Percentiles rank a stretch among this genome's conserved stretches.
These are phyloP conservation scores for Arctopsyche grandis DNA, from an alignment of 1,140 invertebrate genomes.

Conservation along the genomic window DNA sequence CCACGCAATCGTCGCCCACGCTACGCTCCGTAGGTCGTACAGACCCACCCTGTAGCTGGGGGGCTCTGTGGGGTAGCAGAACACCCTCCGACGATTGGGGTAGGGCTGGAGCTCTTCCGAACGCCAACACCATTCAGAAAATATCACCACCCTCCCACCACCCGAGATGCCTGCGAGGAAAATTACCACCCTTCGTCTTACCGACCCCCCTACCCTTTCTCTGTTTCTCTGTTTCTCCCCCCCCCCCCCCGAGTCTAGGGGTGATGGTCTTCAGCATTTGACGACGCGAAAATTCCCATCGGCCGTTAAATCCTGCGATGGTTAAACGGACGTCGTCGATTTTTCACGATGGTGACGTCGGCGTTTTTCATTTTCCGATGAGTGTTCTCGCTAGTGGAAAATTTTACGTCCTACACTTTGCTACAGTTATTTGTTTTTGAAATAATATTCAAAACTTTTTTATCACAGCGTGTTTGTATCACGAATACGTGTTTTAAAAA, in stretches of 20 bases:
- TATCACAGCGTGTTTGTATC: no score
- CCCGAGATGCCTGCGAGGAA: not conserved
- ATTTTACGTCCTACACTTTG: no score
- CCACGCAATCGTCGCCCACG: constrained; percentile 37
- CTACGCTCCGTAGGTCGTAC: constrained; percentile 24
- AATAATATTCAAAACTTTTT: no score
- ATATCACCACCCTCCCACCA: not conserved
- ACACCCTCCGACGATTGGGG: not conserved
- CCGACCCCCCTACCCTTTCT: not conserved
- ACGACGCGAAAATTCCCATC: not conserved
- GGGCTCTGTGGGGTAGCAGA: no score
- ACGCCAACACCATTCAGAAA: constrained; percentile 35
- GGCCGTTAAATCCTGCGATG: not conserved
- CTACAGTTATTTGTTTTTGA: no score
- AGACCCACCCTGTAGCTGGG: not conserved
- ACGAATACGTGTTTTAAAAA: no score
- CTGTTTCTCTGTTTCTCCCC: no score
- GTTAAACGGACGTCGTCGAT: no score
- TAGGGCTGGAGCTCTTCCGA: constrained; percentile 3
- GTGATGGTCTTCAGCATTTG: not conserved
- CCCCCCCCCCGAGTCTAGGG: not conserved
- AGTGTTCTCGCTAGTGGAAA: no score
- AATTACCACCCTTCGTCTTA: not conserved
- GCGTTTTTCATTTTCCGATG: no score
- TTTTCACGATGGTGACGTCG: no score